Conservation (phyloP, 2,113 vertebrate genomes). For the Oncorhynchus keta region DNA sequence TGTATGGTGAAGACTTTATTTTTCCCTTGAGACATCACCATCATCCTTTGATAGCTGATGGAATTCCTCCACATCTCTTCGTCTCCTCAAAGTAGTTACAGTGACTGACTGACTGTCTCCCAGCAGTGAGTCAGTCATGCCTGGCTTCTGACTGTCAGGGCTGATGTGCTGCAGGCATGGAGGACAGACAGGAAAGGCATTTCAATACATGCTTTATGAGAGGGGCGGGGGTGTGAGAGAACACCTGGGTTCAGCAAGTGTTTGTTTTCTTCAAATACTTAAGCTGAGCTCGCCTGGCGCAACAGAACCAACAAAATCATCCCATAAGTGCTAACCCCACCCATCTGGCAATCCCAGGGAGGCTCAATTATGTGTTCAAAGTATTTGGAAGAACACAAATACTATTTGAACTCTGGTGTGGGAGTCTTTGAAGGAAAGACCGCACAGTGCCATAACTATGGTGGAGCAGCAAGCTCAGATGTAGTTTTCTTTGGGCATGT, state of each 20-base stretch:
- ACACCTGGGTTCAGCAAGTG: too few relatives aligned
- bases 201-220: slow-evolving; percentile 52
- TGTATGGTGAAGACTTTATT: not conserved
- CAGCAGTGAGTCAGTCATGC: not conserved
- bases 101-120: not conserved
- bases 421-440: slow-evolving; percentile 34
- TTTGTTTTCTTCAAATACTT: too few relatives aligned
- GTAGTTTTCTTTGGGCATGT: slow-evolving; percentile 47
- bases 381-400: too few relatives aligned
- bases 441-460: slow-evolving; percentile 35
- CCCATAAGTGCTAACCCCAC: too few relatives aligned
- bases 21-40: not conserved
- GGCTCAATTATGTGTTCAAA: too few relatives aligned
- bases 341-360: too few relatives aligned
- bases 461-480: slow-evolving; percentile 34
- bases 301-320: too few relatives aligned
- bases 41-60: not conserved
- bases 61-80: not conserved
- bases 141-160: slow-evolving; percentile 11
- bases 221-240: not conserved
- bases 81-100: not conserved
- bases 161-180: not conserved
- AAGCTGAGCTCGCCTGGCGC: too few relatives aligned
- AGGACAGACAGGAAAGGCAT: slow-evolving; percentile 40
- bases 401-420: not conserved